These are phyloP conservation scores for Ciconia maguari DNA, from an alignment of 2,113 vertebrate species.

Conservation along the genomic window DNA sequence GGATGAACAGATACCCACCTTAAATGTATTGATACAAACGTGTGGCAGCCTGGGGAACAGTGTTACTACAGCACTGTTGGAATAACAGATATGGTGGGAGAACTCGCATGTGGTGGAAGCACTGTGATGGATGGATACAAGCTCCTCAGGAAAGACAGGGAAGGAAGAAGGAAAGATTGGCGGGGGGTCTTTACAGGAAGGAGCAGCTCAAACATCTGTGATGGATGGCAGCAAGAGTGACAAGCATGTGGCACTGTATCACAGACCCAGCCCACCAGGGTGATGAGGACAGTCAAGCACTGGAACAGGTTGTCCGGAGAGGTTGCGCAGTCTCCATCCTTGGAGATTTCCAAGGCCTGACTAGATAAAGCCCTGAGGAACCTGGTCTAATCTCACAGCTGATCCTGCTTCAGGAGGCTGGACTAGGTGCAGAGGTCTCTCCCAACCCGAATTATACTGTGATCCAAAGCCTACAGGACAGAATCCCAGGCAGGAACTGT, in stretches of 20 bases:
- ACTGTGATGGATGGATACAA: neutral
- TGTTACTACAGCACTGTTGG: neutral
- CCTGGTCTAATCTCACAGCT: neutral
- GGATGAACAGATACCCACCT: neutral
- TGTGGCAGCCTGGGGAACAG: neutral
- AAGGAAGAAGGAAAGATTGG: neutral
- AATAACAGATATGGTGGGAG: neutral
- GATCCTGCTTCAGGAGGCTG: neutral
- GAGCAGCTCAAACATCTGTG: neutral
- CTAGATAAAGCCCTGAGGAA: neutral
- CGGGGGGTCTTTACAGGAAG: neutral
- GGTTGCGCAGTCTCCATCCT: neutral
- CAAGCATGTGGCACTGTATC: neutral
- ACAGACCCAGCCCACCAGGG: neutral
- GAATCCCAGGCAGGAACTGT: neutral
- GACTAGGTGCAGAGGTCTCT: neutral
- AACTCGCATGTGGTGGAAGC: neutral
- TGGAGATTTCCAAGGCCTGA: neutral
- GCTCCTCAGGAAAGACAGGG: neutral
- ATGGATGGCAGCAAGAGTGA: neutral
- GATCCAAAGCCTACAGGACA: neutral
- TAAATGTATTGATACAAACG: neutral
- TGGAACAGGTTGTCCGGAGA: neutral
- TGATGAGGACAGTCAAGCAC: neutral
- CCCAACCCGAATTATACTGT: neutral